Evolutionary conservation across 2,888 invertebrate genomes (phyloP).

Genomic region (Amaurobius ferox): DNA sequence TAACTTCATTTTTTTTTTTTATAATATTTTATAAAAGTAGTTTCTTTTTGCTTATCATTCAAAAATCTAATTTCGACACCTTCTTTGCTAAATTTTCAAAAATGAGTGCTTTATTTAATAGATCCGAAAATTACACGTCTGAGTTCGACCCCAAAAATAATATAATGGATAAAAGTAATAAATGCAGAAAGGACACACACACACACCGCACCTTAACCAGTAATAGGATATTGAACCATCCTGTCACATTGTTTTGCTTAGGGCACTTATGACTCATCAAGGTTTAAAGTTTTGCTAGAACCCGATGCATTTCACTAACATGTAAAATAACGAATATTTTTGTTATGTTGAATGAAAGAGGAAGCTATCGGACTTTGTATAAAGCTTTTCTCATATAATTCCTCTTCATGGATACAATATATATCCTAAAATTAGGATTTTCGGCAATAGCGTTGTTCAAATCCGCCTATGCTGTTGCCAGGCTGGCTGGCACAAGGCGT

Average conservation of each 20-base stretch:
- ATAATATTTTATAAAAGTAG: no score
- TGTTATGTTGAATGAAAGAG: not conserved
- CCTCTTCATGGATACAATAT: not conserved
- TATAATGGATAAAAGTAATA: not conserved
- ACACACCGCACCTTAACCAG: constrained; percentile 5
- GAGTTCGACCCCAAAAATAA: no score
- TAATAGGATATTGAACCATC: constrained; percentile 57
- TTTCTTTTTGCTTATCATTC: no score
- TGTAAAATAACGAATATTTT: constrained; percentile 43
- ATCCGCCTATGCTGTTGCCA: constrained; percentile 33
- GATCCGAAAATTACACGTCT: no score
- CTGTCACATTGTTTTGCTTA: constrained; percentile 20
- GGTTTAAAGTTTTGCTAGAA: constrained; percentile 23
- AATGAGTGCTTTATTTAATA: no score
- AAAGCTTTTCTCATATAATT: not conserved
- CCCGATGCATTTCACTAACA: not conserved
- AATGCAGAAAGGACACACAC: not conserved
- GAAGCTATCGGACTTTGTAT: not conserved
- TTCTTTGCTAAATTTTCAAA: no score
- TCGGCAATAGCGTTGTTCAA: constrained; percentile 1
- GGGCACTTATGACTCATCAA: constrained; percentile 44
- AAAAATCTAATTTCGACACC: no score
- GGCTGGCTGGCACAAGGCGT: constrained; percentile 45
- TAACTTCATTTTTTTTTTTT: no score
- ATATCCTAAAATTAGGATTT: not conserved